Percentiles rank a stretch among this genome's conserved stretches.
phyloP scores from a whole-genome alignment of 1,140 invertebrate species.

The Trichoplusia ni region DNA sequence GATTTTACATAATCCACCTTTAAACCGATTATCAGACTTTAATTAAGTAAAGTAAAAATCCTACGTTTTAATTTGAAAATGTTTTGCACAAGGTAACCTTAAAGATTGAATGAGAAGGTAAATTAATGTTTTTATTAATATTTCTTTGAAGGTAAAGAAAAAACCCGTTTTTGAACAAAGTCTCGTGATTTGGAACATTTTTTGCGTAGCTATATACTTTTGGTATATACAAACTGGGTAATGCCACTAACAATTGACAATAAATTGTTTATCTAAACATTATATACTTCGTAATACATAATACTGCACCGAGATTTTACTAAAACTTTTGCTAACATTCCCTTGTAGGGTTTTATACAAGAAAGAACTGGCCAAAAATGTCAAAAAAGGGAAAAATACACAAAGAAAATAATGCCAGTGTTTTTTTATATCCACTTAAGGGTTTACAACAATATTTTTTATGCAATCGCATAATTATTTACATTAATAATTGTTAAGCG shows the following conservation, averaged over 20 bases:
- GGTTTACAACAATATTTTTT: conserved; percentile 27
- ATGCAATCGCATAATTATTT: conserved; percentile 37
- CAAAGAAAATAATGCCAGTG: no score
- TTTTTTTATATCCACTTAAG: conserved; percentile 50
- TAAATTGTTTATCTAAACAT: conserved; percentile 44
- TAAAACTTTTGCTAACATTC: not conserved
- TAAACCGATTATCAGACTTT: no score
- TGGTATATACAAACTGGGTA: conserved; percentile 42
- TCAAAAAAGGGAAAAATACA: no score
- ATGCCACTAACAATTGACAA: conserved; percentile 56
- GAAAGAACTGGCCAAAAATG: not conserved
- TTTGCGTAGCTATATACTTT: conserved; percentile 23
- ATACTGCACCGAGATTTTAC: conserved; percentile 40
- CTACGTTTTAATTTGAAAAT: no score
- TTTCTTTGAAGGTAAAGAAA: not conserved
- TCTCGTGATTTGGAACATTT: conserved; percentile 29
- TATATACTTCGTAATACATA: conserved; percentile 34
- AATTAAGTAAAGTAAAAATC: no score
- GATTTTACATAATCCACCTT: no score
- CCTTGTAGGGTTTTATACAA: conserved; percentile 3
- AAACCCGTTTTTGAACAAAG: conserved; percentile 10
- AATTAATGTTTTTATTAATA: no score
- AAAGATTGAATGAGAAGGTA: not conserved
- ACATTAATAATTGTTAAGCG: conserved; percentile 44
- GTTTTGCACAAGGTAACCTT: not conserved